Evolutionary conservation across 1,140 invertebrate species (phyloP), one percentile per base, ranked within the genome.

Genomic region (Uloborus diversus): DNA sequence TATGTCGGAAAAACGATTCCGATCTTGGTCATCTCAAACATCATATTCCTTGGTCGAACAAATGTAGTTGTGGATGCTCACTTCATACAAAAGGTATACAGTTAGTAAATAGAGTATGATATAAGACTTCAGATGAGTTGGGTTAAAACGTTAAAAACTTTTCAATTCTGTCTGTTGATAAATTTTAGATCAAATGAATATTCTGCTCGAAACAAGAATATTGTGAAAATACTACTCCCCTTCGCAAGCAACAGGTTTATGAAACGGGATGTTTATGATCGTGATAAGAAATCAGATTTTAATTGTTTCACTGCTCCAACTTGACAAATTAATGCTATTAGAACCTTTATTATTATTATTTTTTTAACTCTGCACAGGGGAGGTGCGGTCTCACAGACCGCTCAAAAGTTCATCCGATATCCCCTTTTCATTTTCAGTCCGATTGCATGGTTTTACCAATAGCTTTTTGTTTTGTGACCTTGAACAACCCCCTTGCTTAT

Each of bases 31-130:
- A 4, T 11, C 11, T 30, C 4, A 30, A 23, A 17, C 5, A 13
- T 32, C 20, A 42, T 47, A 7, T 32, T 13, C 14, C 23, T 7
- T 20, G 35, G 9, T 49, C 70, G 1, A 62, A 33, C 14, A 30
- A 23, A 1, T 75, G 56, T 20, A 62, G 25, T 62, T 62, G 70
- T 25, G 30, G 32, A 7, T 62, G 70, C 32, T 27, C 27, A 32
- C 11, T 62, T 7, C 70, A 75, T 33, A 61, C 70, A 4, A 42
- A 62, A 75, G 70, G 70, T 75, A 75, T 49, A 25, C 1, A 13
- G 28, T 0, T 66, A 28, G 1, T 17, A 5, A 5, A 7, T 5
- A 42, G 5, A 42, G 14, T 7, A 5, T 42, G 14, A 7, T 14
- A 42, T 42, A 42, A 42, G 5, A 5, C 5, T 5, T 14, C 5